Conservation (phyloP, 2,888 invertebrate genomes). For the Sialis lutaria region DNA sequence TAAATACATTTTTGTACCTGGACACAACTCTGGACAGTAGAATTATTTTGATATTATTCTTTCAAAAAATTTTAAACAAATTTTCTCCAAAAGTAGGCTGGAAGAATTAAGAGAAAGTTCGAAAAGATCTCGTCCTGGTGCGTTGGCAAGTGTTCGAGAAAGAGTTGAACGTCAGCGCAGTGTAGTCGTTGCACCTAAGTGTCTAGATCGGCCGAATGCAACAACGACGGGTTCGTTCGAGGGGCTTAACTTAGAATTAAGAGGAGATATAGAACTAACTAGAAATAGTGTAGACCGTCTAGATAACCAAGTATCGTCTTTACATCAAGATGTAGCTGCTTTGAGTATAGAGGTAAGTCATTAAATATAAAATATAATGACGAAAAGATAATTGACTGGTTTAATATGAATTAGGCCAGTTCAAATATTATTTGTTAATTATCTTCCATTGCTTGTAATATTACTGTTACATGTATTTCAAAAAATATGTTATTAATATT, state of each 20-base stretch:
- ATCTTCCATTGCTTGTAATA: too few species aligned
- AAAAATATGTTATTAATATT: too few species aligned
- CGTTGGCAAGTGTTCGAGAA: constrained; percentile 36
- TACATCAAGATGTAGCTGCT: constrained; percentile 74
- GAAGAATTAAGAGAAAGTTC: constrained; percentile 20
- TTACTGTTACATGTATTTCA: too few species aligned
- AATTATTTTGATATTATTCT: background rate
- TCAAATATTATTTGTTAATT: too few species aligned
- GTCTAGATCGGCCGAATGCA: constrained; percentile 25
- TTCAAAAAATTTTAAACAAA: background rate
- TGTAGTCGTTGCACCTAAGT: constrained; percentile 23
- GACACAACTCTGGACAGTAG: too few species aligned
- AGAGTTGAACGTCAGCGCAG: constrained; percentile 51
- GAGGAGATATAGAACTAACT: constrained; percentile 21
- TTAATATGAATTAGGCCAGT: too few species aligned
- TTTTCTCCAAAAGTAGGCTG: constrained; percentile 9
- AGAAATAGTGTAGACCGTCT: constrained; percentile 45
- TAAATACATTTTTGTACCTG: too few species aligned
- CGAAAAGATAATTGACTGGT: too few species aligned
- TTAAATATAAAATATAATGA: too few species aligned
- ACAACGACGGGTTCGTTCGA: constrained; percentile 39
- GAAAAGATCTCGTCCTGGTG: constrained; percentile 25
- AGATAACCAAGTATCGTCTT: constrained; percentile 63
- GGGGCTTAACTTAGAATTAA: constrained; percentile 36
- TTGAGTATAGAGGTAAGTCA: constrained; percentile 57